Percentiles rank a stretch among this genome's conserved stretches.
These are phyloP conservation scores for Brachycybe producta DNA, from an alignment of 2,888 invertebrate species.

Conservation along the genomic window DNA sequence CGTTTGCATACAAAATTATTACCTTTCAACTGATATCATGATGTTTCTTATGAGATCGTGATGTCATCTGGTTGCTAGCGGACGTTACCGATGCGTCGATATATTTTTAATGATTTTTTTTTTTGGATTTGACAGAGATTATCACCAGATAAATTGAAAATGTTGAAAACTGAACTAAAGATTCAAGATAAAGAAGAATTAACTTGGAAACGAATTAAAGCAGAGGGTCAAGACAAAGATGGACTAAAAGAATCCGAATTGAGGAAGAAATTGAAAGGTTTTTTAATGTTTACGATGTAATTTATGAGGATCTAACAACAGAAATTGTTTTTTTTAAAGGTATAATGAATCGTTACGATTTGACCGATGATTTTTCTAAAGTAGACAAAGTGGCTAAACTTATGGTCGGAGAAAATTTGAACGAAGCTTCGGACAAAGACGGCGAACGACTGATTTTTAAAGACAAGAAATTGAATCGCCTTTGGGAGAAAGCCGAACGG, in stretches of 20 bases:
- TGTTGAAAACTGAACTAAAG: conserved; percentile 73
- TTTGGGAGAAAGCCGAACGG: conserved; percentile 79
- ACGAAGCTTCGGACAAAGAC: conserved; percentile 41
- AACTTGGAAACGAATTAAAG: conserved; percentile 61
- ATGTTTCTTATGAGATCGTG: too few species aligned
- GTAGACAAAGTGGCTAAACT: conserved; percentile 29
- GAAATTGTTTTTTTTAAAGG: conserved; percentile 32
- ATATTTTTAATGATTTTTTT: conserved; percentile 15
- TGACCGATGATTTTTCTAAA: conserved; percentile 66
- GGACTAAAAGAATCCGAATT: conserved; percentile 69
- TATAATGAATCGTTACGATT: conserved; percentile 66
- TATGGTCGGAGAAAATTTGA: conserved; percentile 44
- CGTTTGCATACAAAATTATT: too few species aligned
- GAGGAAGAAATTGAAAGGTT: conserved; percentile 59
- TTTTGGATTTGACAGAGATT: conserved; percentile 49
- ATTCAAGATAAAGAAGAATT: conserved; percentile 88
- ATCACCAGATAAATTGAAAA: conserved; percentile 68
- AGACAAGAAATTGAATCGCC: conserved; percentile 74
- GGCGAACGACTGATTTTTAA: conserved; percentile 58
- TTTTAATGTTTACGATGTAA: too few species aligned
- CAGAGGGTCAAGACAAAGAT: conserved; percentile 74
- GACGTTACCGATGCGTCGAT: conserved; percentile 21
- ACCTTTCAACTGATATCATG: too few species aligned
- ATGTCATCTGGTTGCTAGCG: too few species aligned
- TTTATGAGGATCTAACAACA: not conserved